Evolutionary conservation across 2,888 invertebrate genomes (phyloP).

Genomic region (Taenaris catops): DNA sequence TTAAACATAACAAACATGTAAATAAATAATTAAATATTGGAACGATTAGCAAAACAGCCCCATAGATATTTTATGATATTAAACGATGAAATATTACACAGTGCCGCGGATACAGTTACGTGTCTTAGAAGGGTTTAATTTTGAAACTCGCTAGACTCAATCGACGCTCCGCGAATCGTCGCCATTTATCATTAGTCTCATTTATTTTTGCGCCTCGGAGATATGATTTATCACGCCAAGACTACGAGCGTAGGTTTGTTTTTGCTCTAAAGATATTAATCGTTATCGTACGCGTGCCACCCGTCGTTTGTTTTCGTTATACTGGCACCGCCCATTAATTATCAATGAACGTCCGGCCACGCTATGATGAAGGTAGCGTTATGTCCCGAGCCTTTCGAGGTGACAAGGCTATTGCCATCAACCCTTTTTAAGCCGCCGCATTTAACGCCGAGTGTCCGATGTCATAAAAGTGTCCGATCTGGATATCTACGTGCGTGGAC

Average conservation of each 20-base stretch:
- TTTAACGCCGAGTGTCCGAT: conserved; percentile 73
- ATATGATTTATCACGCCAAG: conserved; percentile 76
- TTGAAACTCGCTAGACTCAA: conserved; percentile 59
- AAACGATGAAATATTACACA: conserved; percentile 8
- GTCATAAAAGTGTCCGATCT: conserved; percentile 78
- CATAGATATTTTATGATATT: too few relatives aligned
- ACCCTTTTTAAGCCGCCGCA: conserved; percentile 77
- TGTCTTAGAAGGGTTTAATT: conserved; percentile 43
- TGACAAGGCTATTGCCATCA: conserved; percentile 71
- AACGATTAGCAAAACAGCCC: too few relatives aligned
- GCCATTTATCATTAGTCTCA: conserved; percentile 77
- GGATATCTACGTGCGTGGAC: conserved; percentile 61
- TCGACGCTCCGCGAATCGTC: conserved; percentile 56
- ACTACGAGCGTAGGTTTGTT: conserved; percentile 71
- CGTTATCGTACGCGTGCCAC: conserved; percentile 72
- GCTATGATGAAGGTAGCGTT: conserved; percentile 71
- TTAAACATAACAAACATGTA: too few relatives aligned
- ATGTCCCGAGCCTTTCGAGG: conserved; percentile 69
- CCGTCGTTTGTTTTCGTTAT: conserved; percentile 78
- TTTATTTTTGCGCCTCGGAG: conserved; percentile 76
- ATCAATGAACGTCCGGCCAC: conserved; percentile 74
- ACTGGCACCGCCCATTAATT: conserved; percentile 74
- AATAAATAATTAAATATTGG: too few relatives aligned
- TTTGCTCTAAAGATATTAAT: conserved; percentile 78
- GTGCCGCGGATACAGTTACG: conserved; percentile 10